These are phyloP conservation scores for Cavia aperea DNA, from an alignment of 2,113 vertebrate species.

Conservation along the genomic window DNA sequence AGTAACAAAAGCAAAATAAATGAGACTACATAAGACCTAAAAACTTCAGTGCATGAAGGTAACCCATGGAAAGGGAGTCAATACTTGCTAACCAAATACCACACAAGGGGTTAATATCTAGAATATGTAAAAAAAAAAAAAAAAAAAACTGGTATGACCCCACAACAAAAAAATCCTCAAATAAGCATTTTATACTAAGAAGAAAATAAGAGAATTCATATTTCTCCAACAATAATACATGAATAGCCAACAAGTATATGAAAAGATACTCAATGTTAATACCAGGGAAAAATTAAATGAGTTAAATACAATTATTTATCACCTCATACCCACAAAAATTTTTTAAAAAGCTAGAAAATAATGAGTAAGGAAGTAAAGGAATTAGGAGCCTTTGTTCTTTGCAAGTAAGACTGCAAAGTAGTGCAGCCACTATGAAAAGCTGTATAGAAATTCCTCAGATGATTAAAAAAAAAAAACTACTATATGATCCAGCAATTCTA, in stretches of 20 bases:
- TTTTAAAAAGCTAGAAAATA: background rate
- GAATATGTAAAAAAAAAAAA: background rate
- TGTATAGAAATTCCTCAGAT: background rate
- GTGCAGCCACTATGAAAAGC: background rate
- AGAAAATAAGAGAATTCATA: background rate
- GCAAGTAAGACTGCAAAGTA: background rate
- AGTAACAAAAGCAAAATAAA: constrained; percentile 7
- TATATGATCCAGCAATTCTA: background rate
- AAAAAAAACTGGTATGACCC: background rate
- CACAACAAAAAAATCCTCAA: background rate
- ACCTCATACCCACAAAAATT: background rate
- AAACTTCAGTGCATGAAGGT: background rate
- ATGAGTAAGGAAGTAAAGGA: background rate
- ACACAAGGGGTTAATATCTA: background rate
- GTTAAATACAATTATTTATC: background rate
- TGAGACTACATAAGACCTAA: background rate
- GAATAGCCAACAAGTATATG: background rate
- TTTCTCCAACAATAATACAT: background rate
- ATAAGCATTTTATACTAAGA: background rate
- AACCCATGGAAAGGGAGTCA: background rate
- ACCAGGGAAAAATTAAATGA: background rate
- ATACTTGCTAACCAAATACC: background rate
- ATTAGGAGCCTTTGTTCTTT: background rate
- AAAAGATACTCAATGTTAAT: background rate
- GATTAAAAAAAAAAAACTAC: background rate